Conservation (phyloP, 2,113 vertebrate genomes). For the Oncorhynchus keta region DNA sequence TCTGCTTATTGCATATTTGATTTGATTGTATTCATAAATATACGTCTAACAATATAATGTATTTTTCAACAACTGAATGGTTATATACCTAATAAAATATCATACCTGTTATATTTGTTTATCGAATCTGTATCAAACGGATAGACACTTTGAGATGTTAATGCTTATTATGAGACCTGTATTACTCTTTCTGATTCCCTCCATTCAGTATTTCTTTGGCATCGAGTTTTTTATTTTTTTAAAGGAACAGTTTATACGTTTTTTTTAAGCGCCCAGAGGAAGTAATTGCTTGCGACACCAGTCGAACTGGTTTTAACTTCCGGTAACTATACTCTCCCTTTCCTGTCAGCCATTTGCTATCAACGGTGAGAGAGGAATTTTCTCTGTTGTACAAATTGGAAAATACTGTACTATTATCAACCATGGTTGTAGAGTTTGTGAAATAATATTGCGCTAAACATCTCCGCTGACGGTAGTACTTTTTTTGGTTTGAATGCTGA, state of each 20-base stretch:
- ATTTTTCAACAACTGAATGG: too few relatives aligned
- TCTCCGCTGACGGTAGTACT: background rate
- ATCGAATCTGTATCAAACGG: too few relatives aligned
- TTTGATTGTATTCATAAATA: too few relatives aligned
- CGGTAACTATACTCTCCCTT: constrained; percentile 31
- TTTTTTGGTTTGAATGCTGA: background rate
- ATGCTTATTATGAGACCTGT: too few relatives aligned
- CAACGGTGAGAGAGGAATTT: constrained; percentile 43
- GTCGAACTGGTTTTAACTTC: constrained; percentile 24
- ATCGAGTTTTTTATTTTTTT: background rate
- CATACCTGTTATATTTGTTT: too few relatives aligned
- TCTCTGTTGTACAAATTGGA: constrained; percentile 16
- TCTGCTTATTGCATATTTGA: too few relatives aligned
- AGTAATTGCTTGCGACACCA: background rate
- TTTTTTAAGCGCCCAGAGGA: background rate
- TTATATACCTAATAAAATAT: too few relatives aligned
- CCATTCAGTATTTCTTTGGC: too few relatives aligned
- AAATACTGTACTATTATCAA: background rate
- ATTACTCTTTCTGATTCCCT: too few relatives aligned
- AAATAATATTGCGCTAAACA: background rate
- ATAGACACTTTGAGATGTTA: too few relatives aligned
- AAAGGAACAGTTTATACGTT: background rate
- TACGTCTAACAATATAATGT: too few relatives aligned
- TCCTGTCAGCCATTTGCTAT: constrained; percentile 63
- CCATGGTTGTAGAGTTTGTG: too few relatives aligned